Evolutionary conservation across 64 coral and sea anemone genomes (phyloP).

Genomic region (Montipora sp.): DNA sequence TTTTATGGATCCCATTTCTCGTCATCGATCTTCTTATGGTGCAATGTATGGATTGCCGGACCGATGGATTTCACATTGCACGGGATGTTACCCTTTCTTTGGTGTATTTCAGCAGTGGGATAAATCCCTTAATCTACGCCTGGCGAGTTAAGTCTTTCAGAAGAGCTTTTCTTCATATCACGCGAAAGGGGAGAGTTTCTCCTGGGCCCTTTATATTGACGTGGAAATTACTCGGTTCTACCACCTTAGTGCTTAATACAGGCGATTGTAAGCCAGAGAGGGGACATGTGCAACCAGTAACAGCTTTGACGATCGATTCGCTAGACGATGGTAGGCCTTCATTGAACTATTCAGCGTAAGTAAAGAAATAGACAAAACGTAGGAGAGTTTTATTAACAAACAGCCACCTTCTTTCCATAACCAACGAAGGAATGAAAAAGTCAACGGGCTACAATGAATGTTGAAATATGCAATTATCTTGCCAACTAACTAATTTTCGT

Average conservation of each 20-base stretch:
- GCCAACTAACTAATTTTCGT: no score
- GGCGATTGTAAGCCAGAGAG: neutral
- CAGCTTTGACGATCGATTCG: neutral
- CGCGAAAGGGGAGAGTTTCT: neutral
- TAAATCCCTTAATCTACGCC: constrained; percentile 64
- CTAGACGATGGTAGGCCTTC: neutral
- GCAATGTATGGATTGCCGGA: constrained; percentile 44
- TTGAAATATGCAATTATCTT: no score
- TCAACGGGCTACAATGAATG: no score
- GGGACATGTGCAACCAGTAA: neutral
- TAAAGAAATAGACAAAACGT: no score
- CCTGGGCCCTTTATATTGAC: neutral
- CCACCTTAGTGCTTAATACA: neutral
- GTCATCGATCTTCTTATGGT: constrained; percentile 49
- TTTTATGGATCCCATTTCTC: constrained; percentile 54
- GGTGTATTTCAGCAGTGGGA: constrained; percentile 59
- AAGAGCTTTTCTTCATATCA: constrained; percentile 26
- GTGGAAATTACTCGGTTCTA: neutral
- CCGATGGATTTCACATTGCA: constrained; percentile 27
- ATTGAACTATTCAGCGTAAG: no score
- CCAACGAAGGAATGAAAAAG: no score
- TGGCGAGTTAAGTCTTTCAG: constrained; percentile 33
- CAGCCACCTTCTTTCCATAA: no score
- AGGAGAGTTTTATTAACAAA: no score
- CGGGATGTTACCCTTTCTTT: constrained; percentile 45